Conservation (phyloP, 2,113 vertebrate genomes). For the Protobothrops mucrosquamatus region DNA sequence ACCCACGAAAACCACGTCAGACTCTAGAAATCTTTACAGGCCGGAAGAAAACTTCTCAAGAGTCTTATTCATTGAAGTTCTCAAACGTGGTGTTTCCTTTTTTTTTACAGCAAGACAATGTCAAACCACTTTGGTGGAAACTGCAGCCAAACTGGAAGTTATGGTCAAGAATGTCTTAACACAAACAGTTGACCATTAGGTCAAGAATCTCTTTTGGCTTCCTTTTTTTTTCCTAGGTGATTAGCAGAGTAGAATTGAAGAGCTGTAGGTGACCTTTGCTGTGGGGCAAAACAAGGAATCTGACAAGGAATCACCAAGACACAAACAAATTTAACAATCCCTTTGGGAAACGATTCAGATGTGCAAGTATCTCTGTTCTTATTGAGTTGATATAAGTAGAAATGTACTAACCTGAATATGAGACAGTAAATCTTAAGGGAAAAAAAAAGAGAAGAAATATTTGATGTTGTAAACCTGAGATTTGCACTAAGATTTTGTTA, state of each 20-base stretch:
- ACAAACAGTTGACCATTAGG: not conserved
- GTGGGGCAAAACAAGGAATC: not conserved
- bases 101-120: not conserved
- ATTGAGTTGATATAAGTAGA: too few species aligned
- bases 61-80: not conserved
- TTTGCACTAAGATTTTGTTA: too few species aligned
- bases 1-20: not conserved
- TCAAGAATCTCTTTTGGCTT: not conserved
- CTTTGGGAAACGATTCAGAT: not conserved
- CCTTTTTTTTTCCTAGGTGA: not conserved
- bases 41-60: not conserved
- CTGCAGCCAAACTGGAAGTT: not conserved
- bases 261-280: not conserved
- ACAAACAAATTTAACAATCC: not conserved
- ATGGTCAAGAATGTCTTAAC: not conserved
- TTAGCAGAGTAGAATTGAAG: not conserved
- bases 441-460: too few species aligned
- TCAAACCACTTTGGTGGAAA: not conserved
- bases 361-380: not conserved
- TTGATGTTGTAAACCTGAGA: too few species aligned
- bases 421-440: too few species aligned
- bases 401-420: too few species aligned
- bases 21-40: not conserved
- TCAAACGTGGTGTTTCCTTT: too few species aligned
- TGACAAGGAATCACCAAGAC: not conserved